phyloP scores from a whole-genome alignment of 2,113 vertebrate genomes.

The Carassius carassius region DNA sequence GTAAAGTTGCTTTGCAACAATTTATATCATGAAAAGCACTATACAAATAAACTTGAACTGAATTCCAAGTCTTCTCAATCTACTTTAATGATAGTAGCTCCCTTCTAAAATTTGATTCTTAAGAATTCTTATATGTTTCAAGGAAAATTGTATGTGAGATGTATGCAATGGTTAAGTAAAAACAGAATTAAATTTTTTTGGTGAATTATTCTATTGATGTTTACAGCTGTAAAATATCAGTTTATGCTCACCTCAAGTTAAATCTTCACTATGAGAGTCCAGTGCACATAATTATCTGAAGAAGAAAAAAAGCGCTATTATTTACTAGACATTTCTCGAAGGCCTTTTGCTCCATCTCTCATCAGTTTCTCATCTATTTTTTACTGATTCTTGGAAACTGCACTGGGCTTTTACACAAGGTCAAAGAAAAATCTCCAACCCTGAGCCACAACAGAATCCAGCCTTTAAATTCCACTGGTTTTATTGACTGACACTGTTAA shows the following conservation, averaged over 20 bases:
- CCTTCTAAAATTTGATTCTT: not conserved
- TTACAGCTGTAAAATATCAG: conserved; percentile 6
- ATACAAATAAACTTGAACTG: too few relatives aligned
- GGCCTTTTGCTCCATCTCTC: conserved; percentile 17
- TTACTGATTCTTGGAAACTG: conserved; percentile 18
- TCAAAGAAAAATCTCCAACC: conserved; percentile 37
- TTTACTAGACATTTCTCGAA: conserved; percentile 27
- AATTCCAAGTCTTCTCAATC: too few relatives aligned
- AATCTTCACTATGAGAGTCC: conserved; percentile 19
- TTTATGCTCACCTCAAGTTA: not conserved
- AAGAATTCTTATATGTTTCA: not conserved
- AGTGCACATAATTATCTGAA: conserved; percentile 18
- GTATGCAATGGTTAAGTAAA: not conserved
- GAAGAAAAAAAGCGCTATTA: conserved; percentile 18
- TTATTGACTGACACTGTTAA: not conserved
- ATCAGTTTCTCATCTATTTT: conserved; percentile 14
- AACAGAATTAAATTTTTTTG: not conserved
- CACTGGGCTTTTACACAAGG: conserved; percentile 31
- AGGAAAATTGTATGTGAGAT: too few relatives aligned
- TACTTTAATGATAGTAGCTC: too few relatives aligned
- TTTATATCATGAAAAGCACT: too few relatives aligned
- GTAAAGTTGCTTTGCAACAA: too few relatives aligned
- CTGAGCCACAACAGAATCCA: not conserved
- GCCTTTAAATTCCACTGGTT: not conserved
- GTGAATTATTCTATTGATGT: not conserved